phyloP scores from a whole-genome alignment of 2,888 invertebrate species.

The Folsomia manolachei region DNA sequence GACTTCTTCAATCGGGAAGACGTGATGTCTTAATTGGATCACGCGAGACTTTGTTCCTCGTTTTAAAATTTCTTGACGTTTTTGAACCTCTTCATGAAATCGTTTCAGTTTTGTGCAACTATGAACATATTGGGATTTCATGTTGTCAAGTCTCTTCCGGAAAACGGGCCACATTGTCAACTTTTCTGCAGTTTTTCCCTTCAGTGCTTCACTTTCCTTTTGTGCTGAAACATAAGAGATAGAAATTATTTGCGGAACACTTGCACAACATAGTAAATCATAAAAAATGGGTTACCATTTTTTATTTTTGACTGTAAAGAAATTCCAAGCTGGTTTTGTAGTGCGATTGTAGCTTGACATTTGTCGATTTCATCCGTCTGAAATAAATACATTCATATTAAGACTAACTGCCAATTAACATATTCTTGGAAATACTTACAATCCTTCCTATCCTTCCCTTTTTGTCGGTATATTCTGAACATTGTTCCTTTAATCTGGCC shows the following conservation, averaged over 20 bases:
- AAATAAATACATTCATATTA: slow-evolving; percentile 2
- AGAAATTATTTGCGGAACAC: not conserved
- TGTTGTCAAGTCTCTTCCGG: slow-evolving; percentile 63
- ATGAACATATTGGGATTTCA: slow-evolving; percentile 61
- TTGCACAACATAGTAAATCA: not conserved
- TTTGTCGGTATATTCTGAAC: slow-evolving; percentile 32
- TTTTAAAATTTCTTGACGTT: slow-evolving; percentile 61
- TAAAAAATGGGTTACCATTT: slow-evolving; percentile 23
- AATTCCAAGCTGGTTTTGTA: slow-evolving; percentile 38
- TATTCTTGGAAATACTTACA: slow-evolving; percentile 33
- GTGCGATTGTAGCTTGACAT: slow-evolving; percentile 31
- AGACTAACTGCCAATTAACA: too few species aligned
- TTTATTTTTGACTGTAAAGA: slow-evolving; percentile 27
- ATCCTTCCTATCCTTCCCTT: slow-evolving; percentile 30
- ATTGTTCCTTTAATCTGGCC: slow-evolving; percentile 29
- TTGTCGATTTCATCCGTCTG: slow-evolving; percentile 45
- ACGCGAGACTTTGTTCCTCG: slow-evolving; percentile 61
- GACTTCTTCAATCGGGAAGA: slow-evolving; percentile 66
- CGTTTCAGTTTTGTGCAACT: slow-evolving; percentile 58
- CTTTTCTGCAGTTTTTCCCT: slow-evolving; percentile 55
- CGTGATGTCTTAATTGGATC: slow-evolving; percentile 64
- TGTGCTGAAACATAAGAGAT: slow-evolving; percentile 47
- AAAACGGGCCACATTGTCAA: slow-evolving; percentile 61
- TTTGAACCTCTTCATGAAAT: slow-evolving; percentile 57
- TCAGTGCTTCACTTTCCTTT: slow-evolving; percentile 54